Evolutionary conservation across 2,113 vertebrate genomes (phyloP), one percentile per base, ranked within the genome.

Genomic region (Pelecanus crispus): DNA sequence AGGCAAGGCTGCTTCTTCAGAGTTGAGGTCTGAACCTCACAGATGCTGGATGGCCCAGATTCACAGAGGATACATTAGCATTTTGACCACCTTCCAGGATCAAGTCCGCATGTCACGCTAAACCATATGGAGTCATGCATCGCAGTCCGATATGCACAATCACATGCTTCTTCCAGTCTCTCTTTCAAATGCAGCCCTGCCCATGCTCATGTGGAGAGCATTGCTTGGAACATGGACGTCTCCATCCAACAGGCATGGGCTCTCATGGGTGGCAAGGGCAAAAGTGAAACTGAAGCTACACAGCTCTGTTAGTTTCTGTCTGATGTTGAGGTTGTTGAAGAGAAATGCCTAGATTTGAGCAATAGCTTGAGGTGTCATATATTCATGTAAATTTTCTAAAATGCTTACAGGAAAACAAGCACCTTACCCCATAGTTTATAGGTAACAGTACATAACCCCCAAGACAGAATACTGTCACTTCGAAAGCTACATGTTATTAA

Each of bases 141-240:
- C 15, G 3, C 40, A 74, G 40, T 9, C 44, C 5, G 6, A 38
- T 28, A 14, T 6, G 8, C 49, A 44, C 19, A 11, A 11, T n/a
- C 49, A 38, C n/a, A 24, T 1, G 1, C 25, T 62, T 22, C 72
- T 71, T 36, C 17, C 45, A 6, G 13, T 62, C 40, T 12, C 12
- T 70, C 40, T 61, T 50, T 21, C 7, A 79, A 20, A 25, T 0
- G 4, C 59, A 44, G 40, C 55, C 55, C 47, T 38, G 36, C 42
- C 52, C 11, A 0, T 36, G 28, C 52, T 84, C 65, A 29, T 3
- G 2, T 2, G 6, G 24, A 21, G 34, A 80, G 6, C 62, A 40
- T 24, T 6, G 2, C 42, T 75, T 5, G 9, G 36, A 31, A 32
- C 66, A 14, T 0, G 2, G 42, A 4, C 0, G 0, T 50, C 24